Percentiles rank a stretch among this genome's conserved stretches.
Evolutionary conservation across 2,113 vertebrate genomes (phyloP).

Genomic region (Chloroceryle aenea): DNA sequence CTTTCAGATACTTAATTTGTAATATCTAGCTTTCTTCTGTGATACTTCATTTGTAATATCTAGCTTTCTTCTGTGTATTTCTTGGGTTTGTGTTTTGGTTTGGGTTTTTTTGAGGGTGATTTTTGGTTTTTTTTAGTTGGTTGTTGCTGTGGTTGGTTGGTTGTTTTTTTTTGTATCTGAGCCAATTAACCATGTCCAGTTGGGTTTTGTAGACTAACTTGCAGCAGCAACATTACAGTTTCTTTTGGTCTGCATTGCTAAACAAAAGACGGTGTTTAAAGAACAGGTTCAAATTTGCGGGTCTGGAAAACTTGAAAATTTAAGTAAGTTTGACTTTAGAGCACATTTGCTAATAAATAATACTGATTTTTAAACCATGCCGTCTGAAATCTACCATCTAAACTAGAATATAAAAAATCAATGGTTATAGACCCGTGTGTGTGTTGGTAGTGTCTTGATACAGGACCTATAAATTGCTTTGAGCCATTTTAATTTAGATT

Average conservation of each 20-base stretch:
- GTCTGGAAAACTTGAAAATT: not conserved
- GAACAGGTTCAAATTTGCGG: not conserved
- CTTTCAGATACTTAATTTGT: not conserved
- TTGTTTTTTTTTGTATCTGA: not conserved
- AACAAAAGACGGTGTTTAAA: not conserved
- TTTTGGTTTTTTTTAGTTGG: not conserved
- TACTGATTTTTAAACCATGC: not conserved
- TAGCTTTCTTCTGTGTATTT: not conserved
- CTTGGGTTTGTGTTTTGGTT: too few species aligned
- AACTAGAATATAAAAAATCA: not conserved
- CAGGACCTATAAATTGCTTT: not conserved
- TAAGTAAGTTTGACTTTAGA: not conserved
- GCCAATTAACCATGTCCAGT: not conserved
- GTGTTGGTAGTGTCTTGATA: not conserved
- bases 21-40: not conserved
- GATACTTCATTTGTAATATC: not conserved
- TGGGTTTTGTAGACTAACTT: not conserved
- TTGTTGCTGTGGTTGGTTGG: not conserved
- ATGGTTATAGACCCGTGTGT: not conserved
- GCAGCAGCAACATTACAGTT: not conserved
- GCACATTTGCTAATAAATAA: not conserved
- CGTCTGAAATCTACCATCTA: not conserved
- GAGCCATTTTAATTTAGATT: not conserved
- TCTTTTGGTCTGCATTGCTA: not conserved
- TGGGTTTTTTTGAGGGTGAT: not conserved